Conservation (phyloP, 2,888 invertebrate genomes). For the Eristalis pertinax region DNA sequence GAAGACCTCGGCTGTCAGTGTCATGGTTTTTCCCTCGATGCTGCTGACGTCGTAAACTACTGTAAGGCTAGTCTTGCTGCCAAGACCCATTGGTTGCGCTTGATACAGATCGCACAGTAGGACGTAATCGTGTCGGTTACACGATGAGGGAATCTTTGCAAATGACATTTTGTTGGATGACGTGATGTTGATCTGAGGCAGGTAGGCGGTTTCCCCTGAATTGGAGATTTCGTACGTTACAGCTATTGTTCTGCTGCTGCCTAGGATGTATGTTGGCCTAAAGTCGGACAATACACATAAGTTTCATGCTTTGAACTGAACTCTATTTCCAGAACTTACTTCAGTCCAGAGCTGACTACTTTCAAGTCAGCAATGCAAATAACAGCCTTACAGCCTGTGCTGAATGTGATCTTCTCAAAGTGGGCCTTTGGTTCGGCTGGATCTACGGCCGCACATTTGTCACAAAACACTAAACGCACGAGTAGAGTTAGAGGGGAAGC, state of each 20-base stretch:
- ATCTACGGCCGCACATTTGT: constrained; percentile 80
- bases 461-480: constrained; percentile 77
- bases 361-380: constrained; percentile 80
- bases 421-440: constrained; percentile 78
- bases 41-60: constrained; percentile 79
- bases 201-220: constrained; percentile 82
- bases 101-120: constrained; percentile 79
- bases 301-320: background rate
- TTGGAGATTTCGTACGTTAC: constrained; percentile 80
- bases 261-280: constrained; percentile 78
- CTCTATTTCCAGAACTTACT: constrained; percentile 73
- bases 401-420: constrained; percentile 80
- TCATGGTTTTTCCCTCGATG: constrained; percentile 77
- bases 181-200: constrained; percentile 81
- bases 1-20: constrained; percentile 78
- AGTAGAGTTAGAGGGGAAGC: background rate
- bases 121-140: constrained; percentile 74
- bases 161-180: constrained; percentile 80
- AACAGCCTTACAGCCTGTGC: constrained; percentile 79
- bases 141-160: constrained; percentile 79
- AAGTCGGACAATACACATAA: background rate
- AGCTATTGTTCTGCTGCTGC: constrained; percentile 78
- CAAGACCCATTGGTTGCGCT: constrained; percentile 77
- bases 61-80: constrained; percentile 75
- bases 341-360: constrained; percentile 76